phyloP scores from a whole-genome alignment of 2,113 vertebrate species.

The Albula goreensis region DNA sequence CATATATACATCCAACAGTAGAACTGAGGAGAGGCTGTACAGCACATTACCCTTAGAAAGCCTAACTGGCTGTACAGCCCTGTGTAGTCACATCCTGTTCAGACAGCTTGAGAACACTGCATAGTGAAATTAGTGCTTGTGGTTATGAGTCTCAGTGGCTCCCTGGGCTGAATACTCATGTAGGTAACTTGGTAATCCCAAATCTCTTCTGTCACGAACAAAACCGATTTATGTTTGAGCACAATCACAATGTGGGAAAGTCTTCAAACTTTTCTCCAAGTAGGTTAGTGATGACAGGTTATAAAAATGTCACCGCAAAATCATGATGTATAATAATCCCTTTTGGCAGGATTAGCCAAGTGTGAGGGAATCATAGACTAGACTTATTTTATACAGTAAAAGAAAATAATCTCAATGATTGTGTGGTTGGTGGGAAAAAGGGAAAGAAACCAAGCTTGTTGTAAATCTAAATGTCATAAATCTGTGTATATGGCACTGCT shows the following conservation, averaged over 20 bases:
- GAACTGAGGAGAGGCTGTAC: background rate
- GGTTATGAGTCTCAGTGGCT: background rate
- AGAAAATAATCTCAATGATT: background rate
- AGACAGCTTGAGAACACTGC: background rate
- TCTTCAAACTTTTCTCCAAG: background rate
- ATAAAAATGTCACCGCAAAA: background rate
- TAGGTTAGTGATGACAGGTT: background rate
- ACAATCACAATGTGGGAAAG: background rate
- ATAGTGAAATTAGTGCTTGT: background rate
- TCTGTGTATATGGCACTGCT: background rate
- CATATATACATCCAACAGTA: background rate
- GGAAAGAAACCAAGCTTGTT: background rate
- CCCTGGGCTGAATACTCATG: background rate
- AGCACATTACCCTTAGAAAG: background rate
- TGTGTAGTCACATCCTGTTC: background rate
- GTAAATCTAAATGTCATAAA: background rate
- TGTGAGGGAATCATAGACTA: background rate
- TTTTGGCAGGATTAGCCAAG: background rate
- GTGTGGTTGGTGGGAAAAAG: background rate
- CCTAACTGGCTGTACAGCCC: background rate
- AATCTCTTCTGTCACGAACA: background rate
- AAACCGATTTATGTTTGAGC: background rate
- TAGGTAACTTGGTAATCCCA: background rate
- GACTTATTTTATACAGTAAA: background rate
- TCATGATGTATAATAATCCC: background rate